Evolutionary conservation across 2,888 invertebrate genomes (phyloP), one percentile per base, ranked within the genome.

Genomic region (Ornithoptera alexandrae): DNA sequence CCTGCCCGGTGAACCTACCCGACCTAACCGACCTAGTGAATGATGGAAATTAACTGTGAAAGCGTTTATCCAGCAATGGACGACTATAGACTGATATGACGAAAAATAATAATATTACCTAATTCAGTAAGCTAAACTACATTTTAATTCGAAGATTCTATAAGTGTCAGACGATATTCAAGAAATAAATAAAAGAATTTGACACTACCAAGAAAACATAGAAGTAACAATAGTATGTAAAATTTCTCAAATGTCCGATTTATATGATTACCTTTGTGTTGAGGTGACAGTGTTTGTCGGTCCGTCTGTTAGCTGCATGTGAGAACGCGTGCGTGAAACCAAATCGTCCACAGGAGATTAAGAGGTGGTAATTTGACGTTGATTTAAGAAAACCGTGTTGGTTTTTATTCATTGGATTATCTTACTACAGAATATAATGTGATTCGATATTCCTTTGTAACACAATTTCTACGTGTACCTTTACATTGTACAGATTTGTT

Each of bases 321-420:
- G 81, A 77, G 84, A 84, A 87, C 89, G 89, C 88, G 88, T 88
- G 87, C 81, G 78, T 88, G 91, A 87, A 92, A 92, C 89, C 85
- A 79, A 88, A 91, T 89, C 88, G 84, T 81, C 84, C 80, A 85
- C 89, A 87, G 87, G 87, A 89, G 91, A 90, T 92, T 91, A 91
- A 87, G 88, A 90, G 87, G 88, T 90, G 90, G 89, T 91, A 91
- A 91, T 92, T 90, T 91, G 92, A 92, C 92, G 79, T 91, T 92
- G 92, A 92, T 91, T 90, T 91, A 92, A 84, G 84, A 84, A 85
- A 85, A 86, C 81, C 80, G 77, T 78, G 78, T 73, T 75, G 75
- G 82, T 87, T 89, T 86, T 90, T 88, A 89, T 87, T 83, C 83
- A 75, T 72, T 75, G 83, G 86, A 87, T 89, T 87, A 89, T 89